Evolutionary conservation across 2,888 invertebrate genomes (phyloP), one percentile per base, ranked within the genome.

Genomic region (Dolomedes plantarius): DNA sequence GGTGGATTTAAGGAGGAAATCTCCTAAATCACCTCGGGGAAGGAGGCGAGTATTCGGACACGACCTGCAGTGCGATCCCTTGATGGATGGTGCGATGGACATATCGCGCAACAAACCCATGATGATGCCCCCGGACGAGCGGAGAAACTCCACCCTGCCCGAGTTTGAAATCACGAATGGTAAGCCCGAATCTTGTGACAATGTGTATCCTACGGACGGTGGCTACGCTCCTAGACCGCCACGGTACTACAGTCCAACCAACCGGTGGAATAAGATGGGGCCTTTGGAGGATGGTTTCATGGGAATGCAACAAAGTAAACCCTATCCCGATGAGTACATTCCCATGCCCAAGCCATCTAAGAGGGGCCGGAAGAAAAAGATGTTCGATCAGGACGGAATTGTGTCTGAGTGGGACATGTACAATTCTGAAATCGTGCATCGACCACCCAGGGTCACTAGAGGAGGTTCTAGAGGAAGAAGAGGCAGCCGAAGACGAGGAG

Each of bases 151-250:
- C 46, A 86, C 88, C 7, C 36, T 88, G 11, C 85, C 77, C 7
- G 88, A 88, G 50, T 88, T 86, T 32, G 88, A 86, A 56, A 86
- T 85, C n/a, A 80, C 85, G 0, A 88, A 88, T 27, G 88, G 88
- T 0, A 77, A 88, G n/a, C 76, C 82, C 1, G 88, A 88, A 23
- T 39, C 76, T 27, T 71, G 72, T 6, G 87, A 87, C 11, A 80
- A 86, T 27, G 65, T 79, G 23, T 86, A 80, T 28, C 76, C 76
- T 1, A 46, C 79, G 1, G 85, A 87, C 13, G 72, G 79, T 6
- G 78, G 75, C 9, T 87, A 82, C 46, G 69, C 82, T 11, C 78
- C 87, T 0, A 23, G 81, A 2, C 82, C 87, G 19, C 87, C 87
- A 1, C 36, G 82, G 7, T 87, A 81, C 16, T 87, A 87, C 56